These are phyloP conservation scores for Cordilura impudica DNA, from an alignment of 2,888 invertebrate genomes.

Conservation along the genomic window DNA sequence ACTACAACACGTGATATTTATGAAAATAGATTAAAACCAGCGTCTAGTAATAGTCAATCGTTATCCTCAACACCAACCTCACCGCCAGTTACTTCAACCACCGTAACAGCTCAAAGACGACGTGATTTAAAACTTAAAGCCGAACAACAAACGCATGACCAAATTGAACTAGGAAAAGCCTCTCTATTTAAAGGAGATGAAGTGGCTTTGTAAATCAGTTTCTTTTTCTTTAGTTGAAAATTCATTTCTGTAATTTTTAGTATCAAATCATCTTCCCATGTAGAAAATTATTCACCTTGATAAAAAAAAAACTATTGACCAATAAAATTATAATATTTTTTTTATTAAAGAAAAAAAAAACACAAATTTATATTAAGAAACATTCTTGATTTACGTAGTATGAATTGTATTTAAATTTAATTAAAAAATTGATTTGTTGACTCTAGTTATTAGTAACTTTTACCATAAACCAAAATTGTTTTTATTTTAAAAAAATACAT, in stretches of 20 bases:
- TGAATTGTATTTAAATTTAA: constrained; percentile 44
- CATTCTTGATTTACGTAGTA: constrained; percentile 37
- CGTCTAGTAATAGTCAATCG: constrained; percentile 12
- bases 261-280: constrained; percentile 26
- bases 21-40: constrained; percentile 47
- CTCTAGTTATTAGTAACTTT: constrained; percentile 49
- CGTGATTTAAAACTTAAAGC: constrained; percentile 69
- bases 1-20: constrained; percentile 57
- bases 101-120: constrained; percentile 70
- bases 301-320: constrained; percentile 31
- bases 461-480: constrained; percentile 52
- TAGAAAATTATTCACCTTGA: constrained; percentile 21
- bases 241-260: constrained; percentile 12
- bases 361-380: constrained; percentile 29
- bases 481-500: constrained; percentile 49
- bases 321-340: constrained; percentile 44
- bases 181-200: constrained; percentile 70
- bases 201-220: constrained; percentile 69
- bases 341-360: constrained; percentile 22
- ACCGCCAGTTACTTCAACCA: constrained; percentile 33
- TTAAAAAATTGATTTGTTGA: constrained; percentile 44
- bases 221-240: constrained; percentile 10
- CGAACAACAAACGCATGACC: constrained; percentile 68
- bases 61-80: constrained; percentile 1
- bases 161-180: constrained; percentile 66